Evolutionary conservation across 2,888 invertebrate species (phyloP).

Genomic region (Panzeria rudis): DNA sequence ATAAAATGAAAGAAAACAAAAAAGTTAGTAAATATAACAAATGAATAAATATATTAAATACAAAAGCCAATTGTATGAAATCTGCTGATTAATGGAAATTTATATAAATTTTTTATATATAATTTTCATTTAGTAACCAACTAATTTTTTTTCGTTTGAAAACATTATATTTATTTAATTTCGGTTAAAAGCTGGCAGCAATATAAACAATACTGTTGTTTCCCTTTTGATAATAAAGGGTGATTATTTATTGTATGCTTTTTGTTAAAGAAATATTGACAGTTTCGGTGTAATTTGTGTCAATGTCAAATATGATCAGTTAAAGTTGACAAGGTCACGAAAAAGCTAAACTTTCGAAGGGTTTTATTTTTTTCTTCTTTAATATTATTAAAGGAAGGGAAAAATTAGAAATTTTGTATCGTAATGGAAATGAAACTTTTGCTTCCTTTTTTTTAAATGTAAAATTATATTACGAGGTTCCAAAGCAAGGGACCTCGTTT

Average conservation of each 20-base stretch:
- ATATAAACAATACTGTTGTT: constrained; percentile 13
- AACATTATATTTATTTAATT: constrained; percentile 37
- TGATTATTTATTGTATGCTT: background rate
- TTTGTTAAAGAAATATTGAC: background rate
- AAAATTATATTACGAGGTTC: no score
- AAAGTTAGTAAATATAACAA: constrained; percentile 18
- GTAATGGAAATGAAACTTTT: no score
- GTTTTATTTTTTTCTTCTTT: no score
- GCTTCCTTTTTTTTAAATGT: no score
- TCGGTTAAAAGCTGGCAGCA: constrained; percentile 8
- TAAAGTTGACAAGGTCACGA: no score
- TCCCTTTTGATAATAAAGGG: background rate
- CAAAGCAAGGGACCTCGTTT: no score
- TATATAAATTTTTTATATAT: background rate
- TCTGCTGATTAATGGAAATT: constrained; percentile 60
- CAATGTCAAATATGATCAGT: background rate
- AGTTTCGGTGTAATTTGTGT: background rate
- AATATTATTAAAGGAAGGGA: no score
- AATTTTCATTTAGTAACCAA: constrained; percentile 45
- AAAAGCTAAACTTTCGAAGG: no score
- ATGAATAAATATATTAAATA: constrained; percentile 22
- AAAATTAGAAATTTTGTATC: no score
- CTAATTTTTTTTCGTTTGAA: constrained; percentile 1
- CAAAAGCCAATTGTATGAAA: constrained; percentile 28
- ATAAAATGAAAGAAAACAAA: constrained; percentile 33